A percentile compares a stretch with the other conserved stretches of the same genome.
Conservation (phyloP, 2,113 vertebrate genomes). For the Bubalus kerabau region DNA sequence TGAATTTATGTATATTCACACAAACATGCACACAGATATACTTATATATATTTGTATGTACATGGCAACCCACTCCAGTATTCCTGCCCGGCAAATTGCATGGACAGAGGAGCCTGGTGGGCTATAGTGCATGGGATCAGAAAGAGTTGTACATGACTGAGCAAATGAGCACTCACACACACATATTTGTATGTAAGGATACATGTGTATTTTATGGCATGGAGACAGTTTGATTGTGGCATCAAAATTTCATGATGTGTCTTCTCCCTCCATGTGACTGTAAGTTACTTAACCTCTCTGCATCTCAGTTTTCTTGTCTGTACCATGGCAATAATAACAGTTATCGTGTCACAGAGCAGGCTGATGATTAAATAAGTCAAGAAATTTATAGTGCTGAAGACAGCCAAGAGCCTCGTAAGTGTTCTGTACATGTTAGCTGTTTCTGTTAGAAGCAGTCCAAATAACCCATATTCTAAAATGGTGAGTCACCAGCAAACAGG, state of each 20-base stretch:
- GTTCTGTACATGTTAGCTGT: background rate
- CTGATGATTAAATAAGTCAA: background rate
- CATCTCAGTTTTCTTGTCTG: background rate
- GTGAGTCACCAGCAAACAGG: background rate
- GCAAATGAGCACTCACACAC: background rate
- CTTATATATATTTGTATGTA: background rate
- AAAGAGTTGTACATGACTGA: background rate
- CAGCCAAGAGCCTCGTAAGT: background rate
- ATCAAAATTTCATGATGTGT: background rate
- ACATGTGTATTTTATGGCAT: background rate
- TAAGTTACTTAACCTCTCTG: background rate
- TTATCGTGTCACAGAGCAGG: background rate
- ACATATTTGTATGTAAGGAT: background rate
- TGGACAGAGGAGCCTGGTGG: background rate
- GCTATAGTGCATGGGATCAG: background rate
- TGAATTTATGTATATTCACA: background rate
- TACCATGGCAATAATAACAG: background rate
- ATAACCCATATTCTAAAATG: background rate
- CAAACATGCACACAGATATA: too few relatives aligned
- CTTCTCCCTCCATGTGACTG: background rate
- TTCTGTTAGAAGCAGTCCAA: background rate
- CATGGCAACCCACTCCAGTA: background rate
- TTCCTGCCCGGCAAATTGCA: background rate
- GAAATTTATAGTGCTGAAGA: background rate
- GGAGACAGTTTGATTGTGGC: background rate